phyloP scores from a whole-genome alignment of 2,888 invertebrate species.

The Operophtera brumata region DNA sequence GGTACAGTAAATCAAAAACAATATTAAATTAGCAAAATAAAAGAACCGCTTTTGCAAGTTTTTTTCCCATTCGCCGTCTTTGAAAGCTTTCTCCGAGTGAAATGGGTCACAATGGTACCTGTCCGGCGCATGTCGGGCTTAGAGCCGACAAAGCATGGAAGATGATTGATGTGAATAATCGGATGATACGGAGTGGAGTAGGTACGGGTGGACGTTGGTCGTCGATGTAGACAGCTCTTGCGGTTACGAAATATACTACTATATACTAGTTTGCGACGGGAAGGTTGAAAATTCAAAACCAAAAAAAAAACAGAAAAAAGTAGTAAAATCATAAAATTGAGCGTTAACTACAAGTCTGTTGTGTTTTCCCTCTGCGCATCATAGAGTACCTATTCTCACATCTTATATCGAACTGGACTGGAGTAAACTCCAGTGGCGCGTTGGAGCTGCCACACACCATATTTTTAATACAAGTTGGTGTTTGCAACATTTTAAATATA shows the following conservation, averaged over 20 bases:
- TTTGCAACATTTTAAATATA: no score
- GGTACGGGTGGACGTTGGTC: not conserved
- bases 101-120: slow-evolving; percentile 8
- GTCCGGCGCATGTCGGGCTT: not conserved
- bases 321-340: no score
- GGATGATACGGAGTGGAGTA: not conserved
- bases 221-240: not conserved
- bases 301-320: no score
- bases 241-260: not conserved
- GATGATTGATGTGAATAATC: slow-evolving; percentile 15
- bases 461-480: no score
- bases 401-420: no score
- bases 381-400: no score
- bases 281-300: no score
- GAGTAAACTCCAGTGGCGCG: no score
- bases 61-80: not conserved
- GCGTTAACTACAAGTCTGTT: no score
- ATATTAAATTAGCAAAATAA: not conserved
- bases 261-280: no score
- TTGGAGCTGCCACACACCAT: no score
- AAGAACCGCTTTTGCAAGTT: not conserved
- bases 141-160: slow-evolving; percentile 5
- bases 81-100: slow-evolving; percentile 6
- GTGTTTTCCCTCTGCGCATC: no score
- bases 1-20: not conserved